Conservation (phyloP, 2,113 vertebrate species). For the Opisthocomus hoazin region DNA sequence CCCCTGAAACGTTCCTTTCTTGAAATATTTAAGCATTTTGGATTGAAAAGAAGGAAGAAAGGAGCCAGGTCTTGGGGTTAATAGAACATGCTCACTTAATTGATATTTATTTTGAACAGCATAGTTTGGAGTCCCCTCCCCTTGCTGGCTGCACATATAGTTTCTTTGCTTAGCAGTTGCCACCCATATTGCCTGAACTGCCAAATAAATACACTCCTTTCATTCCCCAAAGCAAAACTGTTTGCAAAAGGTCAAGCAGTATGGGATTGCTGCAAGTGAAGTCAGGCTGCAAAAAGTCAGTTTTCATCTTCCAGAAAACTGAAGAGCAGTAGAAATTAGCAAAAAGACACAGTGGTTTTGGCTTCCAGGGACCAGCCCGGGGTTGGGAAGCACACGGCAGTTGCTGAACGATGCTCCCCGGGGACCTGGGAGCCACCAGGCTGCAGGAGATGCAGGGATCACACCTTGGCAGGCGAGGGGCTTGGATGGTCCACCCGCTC, state of each 20-base stretch:
- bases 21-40: background rate
- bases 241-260: background rate
- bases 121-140: background rate
- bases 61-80: background rate
- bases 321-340: background rate
- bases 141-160: background rate
- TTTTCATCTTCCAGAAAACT: background rate
- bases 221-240: background rate
- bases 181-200: background rate
- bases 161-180: constrained; percentile 4
- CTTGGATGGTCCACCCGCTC: background rate
- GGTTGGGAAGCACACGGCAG: background rate
- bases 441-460: background rate
- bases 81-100: background rate
- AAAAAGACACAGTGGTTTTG: background rate
- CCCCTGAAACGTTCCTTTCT: background rate
- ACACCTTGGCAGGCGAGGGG: background rate
- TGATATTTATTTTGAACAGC: background rate
- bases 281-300: background rate
- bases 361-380: background rate
- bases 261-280: background rate
- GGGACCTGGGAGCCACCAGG: background rate
- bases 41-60: background rate
- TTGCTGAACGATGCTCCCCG: background rate
- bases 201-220: background rate